phyloP scores from a whole-genome alignment of 2,888 invertebrate genomes.

The Odontothrips loti region DNA sequence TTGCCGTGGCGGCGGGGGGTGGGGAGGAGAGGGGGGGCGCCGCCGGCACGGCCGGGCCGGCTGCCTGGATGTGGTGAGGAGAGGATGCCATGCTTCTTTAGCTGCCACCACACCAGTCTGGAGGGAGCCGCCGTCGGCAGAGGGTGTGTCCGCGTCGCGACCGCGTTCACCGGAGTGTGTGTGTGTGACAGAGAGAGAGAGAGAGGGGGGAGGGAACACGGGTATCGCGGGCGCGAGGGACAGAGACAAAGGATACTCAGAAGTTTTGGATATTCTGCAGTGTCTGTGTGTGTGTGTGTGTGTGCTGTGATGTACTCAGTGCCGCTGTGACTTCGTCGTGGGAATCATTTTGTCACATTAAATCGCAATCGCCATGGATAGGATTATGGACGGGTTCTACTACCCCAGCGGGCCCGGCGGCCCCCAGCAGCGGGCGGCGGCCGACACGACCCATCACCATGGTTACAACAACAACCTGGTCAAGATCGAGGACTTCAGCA shows the following conservation, averaged over 20 bases:
- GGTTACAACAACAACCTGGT: slow-evolving; percentile 21
- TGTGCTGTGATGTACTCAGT: neutral
- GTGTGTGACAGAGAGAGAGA: too few relatives aligned
- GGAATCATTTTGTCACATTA: neutral
- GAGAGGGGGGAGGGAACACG: too few relatives aligned
- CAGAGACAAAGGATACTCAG: neutral
- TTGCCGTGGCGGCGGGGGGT: neutral
- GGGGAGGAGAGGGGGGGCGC: neutral
- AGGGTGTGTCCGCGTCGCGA: slow-evolving; percentile 10
- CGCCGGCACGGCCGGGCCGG: neutral
- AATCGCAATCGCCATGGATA: neutral
- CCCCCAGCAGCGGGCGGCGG: neutral
- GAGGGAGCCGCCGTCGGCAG: neutral
- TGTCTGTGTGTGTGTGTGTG: neutral
- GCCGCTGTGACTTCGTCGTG: neutral
- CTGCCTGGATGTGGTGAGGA: neutral
- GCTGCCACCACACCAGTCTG: neutral
- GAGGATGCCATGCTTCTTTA: neutral
- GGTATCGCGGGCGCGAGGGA: too few relatives aligned
- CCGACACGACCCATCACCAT: neutral
- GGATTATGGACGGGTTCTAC: slow-evolving; percentile 16
- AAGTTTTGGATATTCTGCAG: neutral
- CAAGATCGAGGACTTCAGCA: slow-evolving; percentile 13
- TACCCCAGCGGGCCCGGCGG: neutral
- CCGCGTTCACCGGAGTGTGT: neutral